Base-by-base conservation (phyloP, 2,888 invertebrate species). In the Diogma glabrata region DNA sequence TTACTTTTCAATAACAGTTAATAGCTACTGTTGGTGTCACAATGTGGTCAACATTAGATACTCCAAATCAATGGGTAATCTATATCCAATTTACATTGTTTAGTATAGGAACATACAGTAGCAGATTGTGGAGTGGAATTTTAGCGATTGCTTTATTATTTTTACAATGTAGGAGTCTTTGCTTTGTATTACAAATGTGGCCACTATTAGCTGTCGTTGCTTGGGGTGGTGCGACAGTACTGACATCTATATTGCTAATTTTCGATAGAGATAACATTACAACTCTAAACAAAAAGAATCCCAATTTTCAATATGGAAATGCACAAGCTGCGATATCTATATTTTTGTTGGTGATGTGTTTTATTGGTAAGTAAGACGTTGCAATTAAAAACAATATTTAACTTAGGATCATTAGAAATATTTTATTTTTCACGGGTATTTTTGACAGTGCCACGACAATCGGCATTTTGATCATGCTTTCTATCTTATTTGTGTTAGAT, bases 121-220 rank as follows among this genome's bases (percentile, higher is more conserved):
- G 88, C 47, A 74, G 92, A 53, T 72, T 91, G 50, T 92, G 90
- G 88, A 89, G 91, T 0, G 84, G 85, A 8, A 81, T 88, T 61
- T 72, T 93, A 52, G 87, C 93, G 2, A 75, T 89, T 28, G 81
- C 84, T 6, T 66, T 95, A 28, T 76, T 93, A 24, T 83, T 93
- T 66, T 71, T 93, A 51, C 81, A 90, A 68, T 86, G 85, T 54
- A 80, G 87, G 52, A 90, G 91, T 55, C 75, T 90, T 3, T 86
- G 89, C 61, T 89, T 85, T 66, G 84, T 91, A 52, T 71, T 87
- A 23, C 82, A 83, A 48, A 64, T 90, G 2, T 83, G 85, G 70
- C 86, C 86, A 1, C 72, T 77, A 60, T 79, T 84, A 66, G 73
- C 79, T 65, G 64, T 72, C 52, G 72, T 77, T 53, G 76, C 78